Percentiles rank a stretch among this genome's conserved stretches.
Conservation (phyloP, 2,888 invertebrate species). For the Syrista parreyssii region DNA sequence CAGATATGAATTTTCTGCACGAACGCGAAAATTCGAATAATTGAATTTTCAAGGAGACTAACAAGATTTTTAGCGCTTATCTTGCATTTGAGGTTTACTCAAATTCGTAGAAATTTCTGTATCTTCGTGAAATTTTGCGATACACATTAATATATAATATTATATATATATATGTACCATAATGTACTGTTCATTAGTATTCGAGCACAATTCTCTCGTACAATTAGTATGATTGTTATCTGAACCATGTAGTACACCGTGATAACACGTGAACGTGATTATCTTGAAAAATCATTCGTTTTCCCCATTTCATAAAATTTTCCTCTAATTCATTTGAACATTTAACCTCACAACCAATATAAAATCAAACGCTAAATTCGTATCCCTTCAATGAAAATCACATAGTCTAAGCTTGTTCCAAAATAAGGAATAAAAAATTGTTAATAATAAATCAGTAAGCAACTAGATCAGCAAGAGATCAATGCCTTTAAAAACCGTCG, state of each 20-base stretch:
- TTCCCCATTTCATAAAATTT: conserved; percentile 16
- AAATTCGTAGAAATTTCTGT: neutral
- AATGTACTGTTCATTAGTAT: conserved; percentile 39
- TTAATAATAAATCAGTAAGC: neutral
- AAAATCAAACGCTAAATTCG: neutral
- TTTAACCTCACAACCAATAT: neutral
- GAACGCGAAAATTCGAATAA: neutral
- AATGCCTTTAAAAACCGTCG: neutral
- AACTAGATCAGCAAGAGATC: neutral
- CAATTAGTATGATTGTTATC: conserved; percentile 43
- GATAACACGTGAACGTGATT: conserved; percentile 14
- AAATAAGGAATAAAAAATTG: neutral
- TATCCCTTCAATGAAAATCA: neutral
- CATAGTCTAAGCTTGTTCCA: neutral
- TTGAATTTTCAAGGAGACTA: neutral
- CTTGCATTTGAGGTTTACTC: neutral
- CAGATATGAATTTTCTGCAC: neutral
- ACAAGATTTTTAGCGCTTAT: neutral
- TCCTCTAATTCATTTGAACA: conserved; percentile 9
- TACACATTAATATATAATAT: no score
- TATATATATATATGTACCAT: no score
- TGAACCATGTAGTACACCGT: neutral
- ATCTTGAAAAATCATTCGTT: conserved; percentile 39
- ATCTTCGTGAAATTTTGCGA: neutral
- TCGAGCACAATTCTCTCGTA: conserved; percentile 27